Evolutionary conservation across 1,140 invertebrate genomes (phyloP), one percentile per base, ranked within the genome.

Genomic region (Sarcophaga bullata): DNA sequence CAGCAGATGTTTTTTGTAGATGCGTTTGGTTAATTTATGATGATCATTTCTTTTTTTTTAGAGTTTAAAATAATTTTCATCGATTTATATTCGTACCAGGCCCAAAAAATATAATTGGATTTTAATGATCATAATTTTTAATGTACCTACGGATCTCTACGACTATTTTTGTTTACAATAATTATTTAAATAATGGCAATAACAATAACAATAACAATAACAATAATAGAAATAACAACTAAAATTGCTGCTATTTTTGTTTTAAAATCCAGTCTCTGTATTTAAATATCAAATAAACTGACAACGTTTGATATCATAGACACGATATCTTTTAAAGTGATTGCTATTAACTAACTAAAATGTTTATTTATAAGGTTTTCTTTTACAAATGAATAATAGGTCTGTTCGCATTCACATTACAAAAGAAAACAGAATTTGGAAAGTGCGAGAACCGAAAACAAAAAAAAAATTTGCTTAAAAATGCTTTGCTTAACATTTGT

Each of bases 71-170:
- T 58, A 58, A 58, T n/a, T n/a, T 58, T 58, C n/a, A 58, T 58
- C n/a, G 13, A n/a, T 58, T 58, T 13, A 13, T 58, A 58, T 58
- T 58, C 54, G 54, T 58, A 58, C 54, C 54, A 58, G 54, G 54
- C 54, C 54, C 54, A n/a, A 58, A 37, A 58, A 58, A 6, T 58
- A 58, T 58, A 58, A 58, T 58, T 58, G 54, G 54, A 58, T 58
- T 58, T 58, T 58, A 58, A 58, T 58, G 54, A 15, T n/a, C n/a
- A 37, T 37, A 37, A 37, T 37, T 37, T 37, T 37, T 37, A 37
- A 37, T n/a, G n/a, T n/a, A n/a, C n/a, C n/a, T n/a, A n/a, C n/a
- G n/a, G n/a, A n/a, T n/a, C n/a, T 37, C 25, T 4, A 37, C 4
- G 25, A 37, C 25, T 37, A 37, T 37, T 37, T 37, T 37, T 37